Percentiles rank a stretch among this genome's conserved stretches.
These are phyloP conservation scores for Agrilus mali DNA, from an alignment of 2,888 invertebrate species.

Conservation along the genomic window DNA sequence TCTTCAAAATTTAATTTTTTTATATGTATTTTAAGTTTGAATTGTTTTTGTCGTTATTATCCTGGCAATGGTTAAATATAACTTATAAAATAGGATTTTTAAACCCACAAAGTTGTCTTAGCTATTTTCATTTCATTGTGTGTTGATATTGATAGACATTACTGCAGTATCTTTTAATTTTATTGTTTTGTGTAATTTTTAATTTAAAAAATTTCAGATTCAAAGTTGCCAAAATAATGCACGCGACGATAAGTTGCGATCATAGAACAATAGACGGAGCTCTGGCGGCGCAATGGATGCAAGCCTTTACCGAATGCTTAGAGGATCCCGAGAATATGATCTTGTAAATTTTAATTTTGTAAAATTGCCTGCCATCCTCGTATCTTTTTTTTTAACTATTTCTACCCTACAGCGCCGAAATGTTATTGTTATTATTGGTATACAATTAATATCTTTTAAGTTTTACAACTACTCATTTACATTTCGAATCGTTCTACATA, in stretches of 20 bases:
- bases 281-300: conserved; percentile 92
- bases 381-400: too few species aligned
- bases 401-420: too few species aligned
- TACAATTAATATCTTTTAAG: too few species aligned
- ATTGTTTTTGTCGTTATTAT: too few species aligned
- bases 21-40: too few species aligned
- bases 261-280: conserved; percentile 97
- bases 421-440: too few species aligned
- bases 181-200: conserved; percentile 3
- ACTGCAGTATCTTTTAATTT: conserved; percentile 1
- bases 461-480: too few species aligned
- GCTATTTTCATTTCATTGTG: not conserved
- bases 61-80: too few species aligned
- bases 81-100: not conserved
- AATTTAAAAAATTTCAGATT: conserved; percentile 41
- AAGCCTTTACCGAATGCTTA: conserved; percentile 73
- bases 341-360: conserved; percentile 42
- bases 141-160: not conserved
- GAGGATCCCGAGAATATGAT: conserved; percentile 93
- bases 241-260: conserved; percentile 91
- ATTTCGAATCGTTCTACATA: too few species aligned
- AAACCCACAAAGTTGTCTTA: not conserved
- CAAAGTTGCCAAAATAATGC: conserved; percentile 61
- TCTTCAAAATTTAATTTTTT: too few species aligned
- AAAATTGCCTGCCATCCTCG: too few species aligned